A percentile compares a stretch with the other conserved stretches of the same genome.
phyloP scores from a whole-genome alignment of 2,797 vertebrate species.

The Tolypeutes matacus region DNA sequence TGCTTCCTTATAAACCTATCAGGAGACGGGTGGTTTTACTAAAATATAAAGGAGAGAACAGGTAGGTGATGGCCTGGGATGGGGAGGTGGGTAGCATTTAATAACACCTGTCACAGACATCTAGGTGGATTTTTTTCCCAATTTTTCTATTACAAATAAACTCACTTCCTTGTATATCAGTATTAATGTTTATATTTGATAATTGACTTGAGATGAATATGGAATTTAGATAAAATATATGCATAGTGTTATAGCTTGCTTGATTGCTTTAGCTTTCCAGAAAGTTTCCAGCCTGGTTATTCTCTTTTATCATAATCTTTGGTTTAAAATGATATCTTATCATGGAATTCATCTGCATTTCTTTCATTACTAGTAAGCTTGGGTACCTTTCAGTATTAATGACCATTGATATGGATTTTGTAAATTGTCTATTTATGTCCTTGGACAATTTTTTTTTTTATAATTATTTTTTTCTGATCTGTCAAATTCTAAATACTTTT shows the following conservation, averaged over 20 bases:
- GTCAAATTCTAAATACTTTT: background rate
- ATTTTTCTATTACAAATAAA: background rate
- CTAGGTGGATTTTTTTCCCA: too few relatives aligned
- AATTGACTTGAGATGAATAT: background rate
- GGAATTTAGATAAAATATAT: background rate
- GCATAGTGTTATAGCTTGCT: background rate
- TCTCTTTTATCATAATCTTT: constrained; percentile 10
- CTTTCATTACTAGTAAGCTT: background rate
- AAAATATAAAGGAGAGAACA: background rate
- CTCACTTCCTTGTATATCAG: background rate
- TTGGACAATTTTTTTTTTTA: constrained; percentile 18
- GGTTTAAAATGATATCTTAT: background rate
- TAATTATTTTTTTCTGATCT: background rate
- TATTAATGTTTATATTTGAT: background rate
- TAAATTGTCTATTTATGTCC: background rate
- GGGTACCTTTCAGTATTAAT: background rate
- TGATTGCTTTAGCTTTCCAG: background rate
- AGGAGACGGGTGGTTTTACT: background rate
- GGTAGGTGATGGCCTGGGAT: background rate
- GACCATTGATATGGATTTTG: background rate
- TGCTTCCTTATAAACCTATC: background rate
- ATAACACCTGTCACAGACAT: background rate
- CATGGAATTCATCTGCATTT: background rate
- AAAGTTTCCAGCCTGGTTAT: background rate
- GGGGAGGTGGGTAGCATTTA: background rate